Evolutionary conservation across 2,888 invertebrate species (phyloP), one percentile per base, ranked within the genome.

Genomic region (Dasysyrphus albostriatus): DNA sequence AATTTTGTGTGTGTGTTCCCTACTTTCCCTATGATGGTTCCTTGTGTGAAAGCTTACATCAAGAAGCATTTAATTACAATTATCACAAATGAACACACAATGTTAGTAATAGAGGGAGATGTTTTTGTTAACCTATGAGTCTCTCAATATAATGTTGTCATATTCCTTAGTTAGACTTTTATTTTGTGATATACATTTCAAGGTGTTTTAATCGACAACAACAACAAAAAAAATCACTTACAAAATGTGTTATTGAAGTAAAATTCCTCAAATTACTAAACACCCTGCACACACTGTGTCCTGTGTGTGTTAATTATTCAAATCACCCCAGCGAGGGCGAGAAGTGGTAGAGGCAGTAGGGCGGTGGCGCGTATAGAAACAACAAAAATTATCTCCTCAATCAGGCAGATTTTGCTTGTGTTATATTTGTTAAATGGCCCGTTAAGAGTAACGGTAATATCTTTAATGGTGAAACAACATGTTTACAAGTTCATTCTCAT

Each of bases 341-440:
- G n/a, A n/a, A n/a, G n/a, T n/a, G n/a, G n/a, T n/a, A n/a, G n/a
- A n/a, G n/a, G n/a, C n/a, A n/a, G n/a, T n/a, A n/a, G n/a, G n/a
- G 5, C 5, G 51, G 5, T 24, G 10, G 10, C 2, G 3, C 5
- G 2, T 24, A 24, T 2, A 24, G 8, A 5, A 8, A 44, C 44
- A 29, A 29, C 24, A 39, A 5, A 37, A 37, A 16, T 39, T 19
- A 54, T 29, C n/a, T 42, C 19, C 51, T 2, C 32, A 42, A 65
- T 34, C 8, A 16, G 32, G 44, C 47, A 67, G 49, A 37, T 39
- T 24, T 51, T 34, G 5, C 39, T 51, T 69, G 54, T 54, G 39
- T 69, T 39, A 69, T 69, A 37, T 54, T 69, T 49, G 54, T 69
- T 54, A 42, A 69, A 69, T 69, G 54, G 54, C n/a, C 54, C 24